Evolutionary conservation across 2,888 invertebrate species (phyloP).

Genomic region (Disparrhopalites patrizii): DNA sequence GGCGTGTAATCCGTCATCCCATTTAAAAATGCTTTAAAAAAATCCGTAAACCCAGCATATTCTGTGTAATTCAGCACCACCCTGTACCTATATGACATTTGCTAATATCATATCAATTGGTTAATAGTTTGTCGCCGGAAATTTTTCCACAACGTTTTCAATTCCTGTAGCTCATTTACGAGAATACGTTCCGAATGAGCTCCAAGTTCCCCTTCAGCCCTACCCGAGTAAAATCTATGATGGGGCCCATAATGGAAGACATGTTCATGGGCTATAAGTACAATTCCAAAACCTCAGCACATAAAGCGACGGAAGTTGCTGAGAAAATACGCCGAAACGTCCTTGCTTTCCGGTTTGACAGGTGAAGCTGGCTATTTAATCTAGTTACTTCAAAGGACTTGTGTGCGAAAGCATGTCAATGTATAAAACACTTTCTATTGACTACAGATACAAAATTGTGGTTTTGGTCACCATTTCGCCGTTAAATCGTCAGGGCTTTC

Average conservation of each 20-base stretch:
- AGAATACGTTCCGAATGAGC: constrained; percentile 64
- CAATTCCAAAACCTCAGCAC: constrained; percentile 59
- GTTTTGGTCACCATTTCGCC: constrained; percentile 65
- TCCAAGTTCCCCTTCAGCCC: constrained; percentile 62
- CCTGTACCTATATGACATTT: too few species aligned
- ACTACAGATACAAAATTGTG: constrained; percentile 64
- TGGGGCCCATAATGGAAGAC: constrained; percentile 59
- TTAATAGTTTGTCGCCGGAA: too few species aligned
- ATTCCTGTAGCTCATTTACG: constrained; percentile 52
- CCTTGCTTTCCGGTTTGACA: constrained; percentile 65
- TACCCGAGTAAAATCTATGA: constrained; percentile 60
- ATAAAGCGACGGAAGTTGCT: constrained; percentile 59
- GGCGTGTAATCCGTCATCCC: too few species aligned
- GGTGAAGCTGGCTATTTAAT: too few species aligned
- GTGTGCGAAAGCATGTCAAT: too few species aligned
- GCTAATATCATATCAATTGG: too few species aligned
- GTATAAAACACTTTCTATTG: too few species aligned
- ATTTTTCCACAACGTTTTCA: too few species aligned
- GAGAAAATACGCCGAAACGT: constrained; percentile 60
- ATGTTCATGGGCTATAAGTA: constrained; percentile 60
- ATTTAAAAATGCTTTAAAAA: too few species aligned
- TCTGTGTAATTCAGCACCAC: too few species aligned
- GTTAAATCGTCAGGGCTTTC: constrained; percentile 63
- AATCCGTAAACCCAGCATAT: too few species aligned
- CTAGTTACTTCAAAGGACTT: too few species aligned